Evolutionary conservation across 2,113 vertebrate species (phyloP).

Genomic region (Chaenocephalus aceratus): DNA sequence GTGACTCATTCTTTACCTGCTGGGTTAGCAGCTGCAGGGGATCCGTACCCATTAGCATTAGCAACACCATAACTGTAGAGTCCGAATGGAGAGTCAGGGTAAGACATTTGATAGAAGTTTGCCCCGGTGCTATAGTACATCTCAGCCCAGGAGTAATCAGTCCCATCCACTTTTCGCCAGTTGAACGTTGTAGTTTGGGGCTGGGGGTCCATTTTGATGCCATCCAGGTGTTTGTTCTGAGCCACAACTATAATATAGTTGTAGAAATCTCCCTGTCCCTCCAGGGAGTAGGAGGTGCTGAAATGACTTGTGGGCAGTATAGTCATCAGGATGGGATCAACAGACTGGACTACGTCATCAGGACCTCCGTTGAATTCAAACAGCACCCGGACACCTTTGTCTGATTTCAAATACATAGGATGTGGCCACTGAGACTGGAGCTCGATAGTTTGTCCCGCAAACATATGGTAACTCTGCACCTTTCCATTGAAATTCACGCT

Average conservation of each 20-base stretch:
- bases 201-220: constrained; percentile 7
- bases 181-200: not conserved
- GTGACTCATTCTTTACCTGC: constrained; percentile 7
- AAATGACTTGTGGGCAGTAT: constrained; percentile 64
- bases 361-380: constrained; percentile 66
- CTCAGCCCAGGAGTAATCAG: constrained; percentile 72
- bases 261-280: constrained; percentile 21
- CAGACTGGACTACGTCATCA: not conserved
- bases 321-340: constrained; percentile 72
- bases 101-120: constrained; percentile 18
- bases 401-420: constrained; percentile 67
- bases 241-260: constrained; percentile 66
- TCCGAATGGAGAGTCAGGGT: constrained; percentile 48
- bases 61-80: constrained; percentile 61
- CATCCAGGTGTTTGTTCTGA: not conserved
- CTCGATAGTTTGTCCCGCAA: constrained; percentile 40
- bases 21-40: constrained; percentile 51
- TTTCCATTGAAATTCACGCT: not conserved
- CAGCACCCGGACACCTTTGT: constrained; percentile 73
- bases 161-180: constrained; percentile 67
- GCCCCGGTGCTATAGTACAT: constrained; percentile 33
- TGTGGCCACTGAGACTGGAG: constrained; percentile 38
- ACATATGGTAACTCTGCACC: constrained; percentile 30
- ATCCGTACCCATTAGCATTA: constrained; percentile 53
- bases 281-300: constrained; percentile 66